phyloP scores from a whole-genome alignment of 2,113 vertebrate species.

The Stictonetta naevosa region DNA sequence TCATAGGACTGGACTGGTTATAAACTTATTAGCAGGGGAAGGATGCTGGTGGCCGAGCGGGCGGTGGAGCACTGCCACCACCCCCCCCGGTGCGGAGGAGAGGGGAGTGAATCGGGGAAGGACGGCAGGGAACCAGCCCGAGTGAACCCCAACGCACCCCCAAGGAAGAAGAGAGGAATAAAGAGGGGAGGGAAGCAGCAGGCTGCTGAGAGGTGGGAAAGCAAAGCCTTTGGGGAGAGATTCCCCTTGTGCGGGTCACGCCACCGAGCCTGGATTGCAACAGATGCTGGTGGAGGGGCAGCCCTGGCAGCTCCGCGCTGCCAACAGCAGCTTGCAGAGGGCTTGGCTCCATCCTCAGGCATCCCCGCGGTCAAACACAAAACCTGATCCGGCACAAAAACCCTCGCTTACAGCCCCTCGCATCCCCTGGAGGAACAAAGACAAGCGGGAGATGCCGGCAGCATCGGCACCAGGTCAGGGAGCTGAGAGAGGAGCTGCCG shows the following conservation, averaged over 20 bases:
- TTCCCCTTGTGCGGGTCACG: rapidly evolving
- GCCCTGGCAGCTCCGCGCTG: background rate
- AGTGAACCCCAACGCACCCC: background rate
- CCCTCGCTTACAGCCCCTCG: background rate
- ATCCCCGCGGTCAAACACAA: rapidly evolving
- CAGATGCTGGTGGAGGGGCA: background rate
- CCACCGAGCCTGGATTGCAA: rapidly evolving
- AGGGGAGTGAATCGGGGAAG: background rate
- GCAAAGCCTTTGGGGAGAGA: rapidly evolving
- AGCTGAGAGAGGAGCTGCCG: background rate
- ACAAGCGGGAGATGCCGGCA: rapidly evolving
- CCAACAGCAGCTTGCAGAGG: background rate
- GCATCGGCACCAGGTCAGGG: background rate
- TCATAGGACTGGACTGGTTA: conserved; percentile 10
- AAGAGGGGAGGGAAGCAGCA: background rate
- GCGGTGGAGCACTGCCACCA: background rate
- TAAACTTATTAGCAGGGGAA: conserved; percentile 37
- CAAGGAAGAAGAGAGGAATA: background rate
- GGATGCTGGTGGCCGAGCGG: background rate
- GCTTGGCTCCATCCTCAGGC: background rate
- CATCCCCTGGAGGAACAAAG: rapidly evolving
- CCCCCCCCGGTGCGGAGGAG: background rate
- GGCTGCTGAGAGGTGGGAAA: rapidly evolving
- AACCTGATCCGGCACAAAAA: background rate
- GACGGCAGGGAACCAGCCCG: background rate